Base-by-base conservation (phyloP, 2,797 vertebrate species). In the Ceryle rudis region DNA sequence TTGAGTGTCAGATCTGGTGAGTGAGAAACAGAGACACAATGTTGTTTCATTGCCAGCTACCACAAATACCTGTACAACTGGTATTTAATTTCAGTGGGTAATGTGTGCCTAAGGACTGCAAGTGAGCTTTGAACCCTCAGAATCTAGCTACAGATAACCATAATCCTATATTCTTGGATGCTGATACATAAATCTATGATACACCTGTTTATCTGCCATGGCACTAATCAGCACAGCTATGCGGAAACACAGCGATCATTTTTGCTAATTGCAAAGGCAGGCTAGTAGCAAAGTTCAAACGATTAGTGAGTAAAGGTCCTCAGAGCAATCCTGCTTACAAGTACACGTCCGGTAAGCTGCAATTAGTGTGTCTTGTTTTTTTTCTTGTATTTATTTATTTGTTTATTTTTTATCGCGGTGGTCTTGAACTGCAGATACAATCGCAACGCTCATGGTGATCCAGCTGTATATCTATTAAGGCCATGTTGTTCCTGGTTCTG, bases 391-490 rank as follows among this genome's bases (percentile, higher is more conserved):
- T 58, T 33, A 14, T 20, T 28, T 33, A 12, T 9, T 14, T 26
- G 15, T 71, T 21, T 6, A n/a, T 37, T 33, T 10, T 51, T 82
- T 99, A 99, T 98, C 99, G 99, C 2, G 99, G 99, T 54, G 99
- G 99, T 91, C 98, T 98, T 81, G 98, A 98, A 84, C 98, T 98
- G 98, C 99, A 99, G 89, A 97, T 95, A 73, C 99, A 99, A 96
- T 99, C 99, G 22, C 99, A 99, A 39, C 96, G 98, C 94, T 99
- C 99, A 10, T 99, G 99, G 95, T 99, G 99, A 25, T 99, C 98
- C 97, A 99, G 97, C 73, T 99, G 99, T 97, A 99, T 99, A 96
- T 99, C 99, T 21, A 99, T 97, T 39, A 99, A 98, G 74, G 98
- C 96, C 99, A 99, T 99, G 60, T 96, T 99, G 52, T 97, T 98